Evolutionary conservation across 2,888 invertebrate species (phyloP).

Genomic region (Agrochola circellaris): DNA sequence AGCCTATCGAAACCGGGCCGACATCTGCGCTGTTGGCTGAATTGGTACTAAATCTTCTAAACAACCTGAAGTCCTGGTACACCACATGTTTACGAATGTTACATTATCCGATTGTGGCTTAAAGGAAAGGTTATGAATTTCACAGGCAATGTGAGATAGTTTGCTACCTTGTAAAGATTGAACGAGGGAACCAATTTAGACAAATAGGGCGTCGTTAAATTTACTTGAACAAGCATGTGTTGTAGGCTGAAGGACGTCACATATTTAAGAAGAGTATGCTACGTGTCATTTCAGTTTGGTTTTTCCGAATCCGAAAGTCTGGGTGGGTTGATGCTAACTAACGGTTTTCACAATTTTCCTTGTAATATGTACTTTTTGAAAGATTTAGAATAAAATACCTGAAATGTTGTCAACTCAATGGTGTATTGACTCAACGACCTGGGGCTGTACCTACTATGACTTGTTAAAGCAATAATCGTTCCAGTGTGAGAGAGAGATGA

Average conservation of each 20-base stretch:
- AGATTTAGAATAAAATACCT: background rate
- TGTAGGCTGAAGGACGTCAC: background rate
- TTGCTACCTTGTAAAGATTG: background rate
- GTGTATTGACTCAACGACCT: too few species aligned
- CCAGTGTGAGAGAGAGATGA: too few species aligned
- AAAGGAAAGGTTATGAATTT: constrained; percentile 15
- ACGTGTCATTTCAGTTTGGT: background rate
- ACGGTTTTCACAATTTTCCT: background rate
- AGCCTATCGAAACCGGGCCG: constrained; percentile 34
- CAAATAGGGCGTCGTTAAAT: background rate
- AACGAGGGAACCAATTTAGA: background rate
- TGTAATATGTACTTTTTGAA: background rate
- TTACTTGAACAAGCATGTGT: background rate
- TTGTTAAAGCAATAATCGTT: too few species aligned
- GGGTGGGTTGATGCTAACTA: background rate
- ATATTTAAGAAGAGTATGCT: background rate
- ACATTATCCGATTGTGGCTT: constrained; percentile 3
- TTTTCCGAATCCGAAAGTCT: background rate
- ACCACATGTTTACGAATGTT: constrained; percentile 27
- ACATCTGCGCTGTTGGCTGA: constrained; percentile 42
- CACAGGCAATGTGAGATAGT: background rate
- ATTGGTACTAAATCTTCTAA: constrained; percentile 55
- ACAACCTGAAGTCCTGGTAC: constrained; percentile 29
- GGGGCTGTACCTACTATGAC: too few species aligned
- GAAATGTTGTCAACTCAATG: too few species aligned